Base-by-base conservation (phyloP, 2,888 invertebrate species). In the Lucinisca nassula region DNA sequence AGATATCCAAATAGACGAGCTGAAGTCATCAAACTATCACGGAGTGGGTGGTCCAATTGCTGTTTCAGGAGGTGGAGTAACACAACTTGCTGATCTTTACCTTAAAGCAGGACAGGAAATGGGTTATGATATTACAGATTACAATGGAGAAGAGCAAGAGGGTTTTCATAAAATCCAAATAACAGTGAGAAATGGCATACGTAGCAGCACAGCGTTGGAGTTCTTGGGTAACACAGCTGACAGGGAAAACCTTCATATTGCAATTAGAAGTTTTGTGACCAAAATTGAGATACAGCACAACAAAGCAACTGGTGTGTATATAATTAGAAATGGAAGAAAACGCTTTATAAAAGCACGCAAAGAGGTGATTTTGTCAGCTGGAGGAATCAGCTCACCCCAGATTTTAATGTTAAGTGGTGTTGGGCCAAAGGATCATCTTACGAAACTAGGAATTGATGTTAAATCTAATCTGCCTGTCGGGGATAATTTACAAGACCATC, bases 91-190 rank as follows among this genome's bases (percentile, higher is more conserved):
- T 17, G 90, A 94, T 32, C 88, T 91, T 35, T 93, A 95, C 82
- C 77, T 95, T 3, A 94, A 97, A 77, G 98, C 97, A 61, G 97
- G 97, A 17, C 95, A 96, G 93, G 97, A 97, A 95, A 95, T 98
- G 93, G 97, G 97, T 45, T 97, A 97, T 94, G 90, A 95, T 0
- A 93, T 96, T 45, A 92, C 96, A 67, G 96, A 97, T 92, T 94
- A 97, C 73, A 97, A 97, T 94, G 95, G 96, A 82, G 94, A 91
- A 61, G 85, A 92, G 37, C 91, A 93, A 67, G 86, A 94, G 87
- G 80, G 61, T 32, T 80, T 73, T 24, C 45, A 37, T 67, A 32
- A 45, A 38, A 45, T 67, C 2, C 76, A 58, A 32, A 27, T 76
- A 8, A 78, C 70, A 0, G 70, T 72, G 0, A 74, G 61, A 21